A percentile compares a stretch with the other conserved stretches of the same genome.
These are phyloP conservation scores for Nothocercus nigrocapillus DNA, from an alignment of 2,113 vertebrate genomes.

Conservation along the genomic window DNA sequence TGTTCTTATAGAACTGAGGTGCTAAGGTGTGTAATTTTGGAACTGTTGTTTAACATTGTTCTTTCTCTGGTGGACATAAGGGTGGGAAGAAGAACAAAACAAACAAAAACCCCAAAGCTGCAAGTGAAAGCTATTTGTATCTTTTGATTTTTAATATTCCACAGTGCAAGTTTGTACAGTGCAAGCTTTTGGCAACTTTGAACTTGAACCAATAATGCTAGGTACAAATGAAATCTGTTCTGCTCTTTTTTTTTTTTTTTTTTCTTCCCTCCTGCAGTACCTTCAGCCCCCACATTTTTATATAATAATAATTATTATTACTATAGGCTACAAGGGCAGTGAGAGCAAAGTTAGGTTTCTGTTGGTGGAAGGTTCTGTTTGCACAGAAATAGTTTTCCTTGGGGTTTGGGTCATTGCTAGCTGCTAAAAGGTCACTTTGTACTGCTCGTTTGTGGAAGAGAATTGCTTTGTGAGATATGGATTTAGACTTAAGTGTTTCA, in stretches of 20 bases:
- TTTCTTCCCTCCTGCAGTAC: background rate
- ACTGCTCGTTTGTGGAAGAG: background rate
- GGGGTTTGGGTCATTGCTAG: background rate
- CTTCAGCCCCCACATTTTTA: background rate
- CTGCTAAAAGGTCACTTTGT: background rate
- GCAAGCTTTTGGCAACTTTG: background rate
- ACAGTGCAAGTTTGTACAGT: background rate
- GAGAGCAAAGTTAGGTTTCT: background rate
- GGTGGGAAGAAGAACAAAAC: too few relatives aligned
- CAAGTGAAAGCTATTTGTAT: background rate
- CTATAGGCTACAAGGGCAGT: background rate
- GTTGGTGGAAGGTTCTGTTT: background rate
- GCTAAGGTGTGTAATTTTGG: background rate
- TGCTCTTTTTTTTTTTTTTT: conserved; percentile 4
- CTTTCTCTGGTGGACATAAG: background rate
- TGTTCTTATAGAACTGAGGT: background rate
- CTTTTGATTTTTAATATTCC: background rate
- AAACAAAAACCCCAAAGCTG: background rate
- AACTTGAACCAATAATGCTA: background rate
- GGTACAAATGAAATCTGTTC: background rate
- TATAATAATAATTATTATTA: background rate
- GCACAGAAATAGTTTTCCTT: background rate
- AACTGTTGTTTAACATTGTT: rapidly evolving
- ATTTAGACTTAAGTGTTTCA: background rate
- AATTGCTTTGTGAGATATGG: background rate